Conservation (phyloP, 2,888 invertebrate species). For the Trichopoda pennipes region DNA sequence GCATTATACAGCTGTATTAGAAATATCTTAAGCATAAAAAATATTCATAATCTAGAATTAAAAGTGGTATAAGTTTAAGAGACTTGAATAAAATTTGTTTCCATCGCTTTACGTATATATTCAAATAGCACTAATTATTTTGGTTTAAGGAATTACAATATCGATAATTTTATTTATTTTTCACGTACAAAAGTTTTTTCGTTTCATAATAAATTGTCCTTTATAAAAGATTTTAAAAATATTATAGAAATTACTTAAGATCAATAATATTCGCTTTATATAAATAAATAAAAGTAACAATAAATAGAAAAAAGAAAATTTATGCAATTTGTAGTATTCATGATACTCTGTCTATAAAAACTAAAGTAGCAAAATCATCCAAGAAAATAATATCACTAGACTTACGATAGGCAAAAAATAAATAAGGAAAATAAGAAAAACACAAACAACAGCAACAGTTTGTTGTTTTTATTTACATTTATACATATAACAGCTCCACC, state of each 20-base stretch:
- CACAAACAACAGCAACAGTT: conserved; percentile 58
- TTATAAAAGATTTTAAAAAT: neutral
- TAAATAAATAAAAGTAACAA: conserved; percentile 2
- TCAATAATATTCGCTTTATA: conserved; percentile 9
- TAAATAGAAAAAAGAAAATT: conserved; percentile 24
- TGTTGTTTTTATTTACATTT: conserved; percentile 43
- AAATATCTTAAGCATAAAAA: too few species aligned
- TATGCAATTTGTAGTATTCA: conserved; percentile 18
- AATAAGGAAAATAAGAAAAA: neutral
- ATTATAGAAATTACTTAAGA: conserved; percentile 29
- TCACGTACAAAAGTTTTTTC: too few species aligned
- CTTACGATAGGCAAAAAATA: conserved; percentile 8
- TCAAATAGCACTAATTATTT: too few species aligned
- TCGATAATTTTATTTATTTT: too few species aligned
- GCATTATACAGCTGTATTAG: too few species aligned
- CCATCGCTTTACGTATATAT: too few species aligned
- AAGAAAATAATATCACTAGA: conserved; percentile 55
- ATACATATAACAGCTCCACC: conserved; percentile 52
- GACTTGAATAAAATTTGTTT: too few species aligned
- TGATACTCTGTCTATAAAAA: conserved; percentile 16
- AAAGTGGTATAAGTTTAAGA: too few species aligned
- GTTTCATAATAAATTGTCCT: neutral
- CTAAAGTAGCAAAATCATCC: conserved; percentile 65
- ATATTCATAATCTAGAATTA: too few species aligned
- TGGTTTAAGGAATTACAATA: too few species aligned